These are phyloP conservation scores for Mya arenaria DNA, from an alignment of 1,140 invertebrate genomes.

Conservation along the genomic window DNA sequence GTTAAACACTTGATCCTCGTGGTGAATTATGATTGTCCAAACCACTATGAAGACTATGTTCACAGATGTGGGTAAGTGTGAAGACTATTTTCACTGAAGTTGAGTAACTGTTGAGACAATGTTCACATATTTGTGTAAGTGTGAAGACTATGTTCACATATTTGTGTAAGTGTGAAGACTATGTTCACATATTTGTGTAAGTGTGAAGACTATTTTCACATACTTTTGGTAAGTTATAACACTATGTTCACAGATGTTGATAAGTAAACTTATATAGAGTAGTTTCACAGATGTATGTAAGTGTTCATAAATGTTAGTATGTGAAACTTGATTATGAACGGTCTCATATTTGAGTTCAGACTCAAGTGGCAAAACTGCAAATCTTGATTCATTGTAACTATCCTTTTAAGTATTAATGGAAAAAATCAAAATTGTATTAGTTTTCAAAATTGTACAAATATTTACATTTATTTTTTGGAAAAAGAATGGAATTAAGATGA, in stretches of 20 bases:
- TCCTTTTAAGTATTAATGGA: no score
- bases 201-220: no score
- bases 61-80: slow-evolving; percentile 93
- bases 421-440: no score
- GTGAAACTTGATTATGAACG: no score
- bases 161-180: slow-evolving; percentile 95
- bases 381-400: no score
- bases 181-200: slow-evolving; percentile 97
- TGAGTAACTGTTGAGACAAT: background rate
- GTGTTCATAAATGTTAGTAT: no score
- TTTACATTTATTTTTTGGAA: no score
- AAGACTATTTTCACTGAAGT: background rate
- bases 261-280: background rate
- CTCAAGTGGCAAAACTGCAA: no score
- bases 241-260: background rate
- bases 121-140: no score
- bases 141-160: background rate
- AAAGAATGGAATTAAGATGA: no score
- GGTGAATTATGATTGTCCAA: slow-evolving; percentile 99
- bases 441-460: no score
- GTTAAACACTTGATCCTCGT: slow-evolving; percentile 99
- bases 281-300: background rate
- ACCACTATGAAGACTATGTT: slow-evolving; percentile 99
- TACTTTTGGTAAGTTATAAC: background rate
- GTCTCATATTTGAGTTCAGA: no score